Conservation (phyloP, 2,113 vertebrate genomes). For the Corythaixoides concolor region DNA sequence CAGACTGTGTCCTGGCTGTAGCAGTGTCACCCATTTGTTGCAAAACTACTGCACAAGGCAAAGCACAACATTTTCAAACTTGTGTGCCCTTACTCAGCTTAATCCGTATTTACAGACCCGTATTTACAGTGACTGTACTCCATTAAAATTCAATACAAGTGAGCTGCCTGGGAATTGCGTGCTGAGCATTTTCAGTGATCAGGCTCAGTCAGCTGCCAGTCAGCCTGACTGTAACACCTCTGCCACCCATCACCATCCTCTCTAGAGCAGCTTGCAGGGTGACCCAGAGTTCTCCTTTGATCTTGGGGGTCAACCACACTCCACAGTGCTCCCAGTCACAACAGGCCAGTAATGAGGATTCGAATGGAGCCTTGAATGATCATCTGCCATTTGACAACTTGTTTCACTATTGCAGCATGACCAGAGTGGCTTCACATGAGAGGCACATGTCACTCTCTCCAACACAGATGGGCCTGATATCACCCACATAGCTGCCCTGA, state of each 20-base stretch:
- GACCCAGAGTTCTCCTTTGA: background rate
- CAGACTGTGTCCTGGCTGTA: background rate
- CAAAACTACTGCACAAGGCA: background rate
- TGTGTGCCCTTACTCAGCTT: background rate
- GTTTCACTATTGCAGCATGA: background rate
- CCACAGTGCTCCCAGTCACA: background rate
- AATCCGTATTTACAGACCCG: background rate
- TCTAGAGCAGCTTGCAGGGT: background rate
- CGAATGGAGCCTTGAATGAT: background rate
- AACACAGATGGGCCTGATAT: background rate
- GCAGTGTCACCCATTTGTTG: background rate
- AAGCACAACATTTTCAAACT: background rate
- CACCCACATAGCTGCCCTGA: background rate
- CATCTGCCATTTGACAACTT: background rate
- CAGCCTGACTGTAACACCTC: background rate
- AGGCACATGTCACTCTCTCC: background rate
- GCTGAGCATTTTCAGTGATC: background rate
- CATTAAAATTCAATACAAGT: background rate
- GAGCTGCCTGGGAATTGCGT: background rate
- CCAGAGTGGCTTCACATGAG: background rate
- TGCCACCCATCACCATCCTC: background rate
- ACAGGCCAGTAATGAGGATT: background rate
- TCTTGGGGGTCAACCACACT: background rate
- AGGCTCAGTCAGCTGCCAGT: background rate
- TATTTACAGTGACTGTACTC: background rate